Percentiles rank a stretch among this genome's conserved stretches.
phyloP scores from a whole-genome alignment of 2,113 vertebrate species.

The Albula goreensis region DNA sequence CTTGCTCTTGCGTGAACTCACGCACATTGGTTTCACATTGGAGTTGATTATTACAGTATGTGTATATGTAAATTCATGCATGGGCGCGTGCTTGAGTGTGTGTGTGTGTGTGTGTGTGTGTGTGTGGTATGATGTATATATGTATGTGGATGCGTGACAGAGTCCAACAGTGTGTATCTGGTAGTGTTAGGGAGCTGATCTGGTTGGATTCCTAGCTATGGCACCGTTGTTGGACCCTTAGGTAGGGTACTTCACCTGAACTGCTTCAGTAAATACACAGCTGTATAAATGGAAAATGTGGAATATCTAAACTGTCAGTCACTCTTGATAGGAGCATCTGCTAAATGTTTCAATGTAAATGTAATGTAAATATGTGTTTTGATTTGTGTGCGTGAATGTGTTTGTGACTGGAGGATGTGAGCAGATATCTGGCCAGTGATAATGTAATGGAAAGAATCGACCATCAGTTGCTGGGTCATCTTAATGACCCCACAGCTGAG shows the following conservation, averaged over 20 bases:
- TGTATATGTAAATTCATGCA: background rate
- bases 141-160: no score
- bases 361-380: conserved; percentile 1
- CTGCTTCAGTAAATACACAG: no score
- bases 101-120: conserved; percentile 24
- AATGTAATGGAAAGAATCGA: conserved; percentile 48
- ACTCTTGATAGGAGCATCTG: no score
- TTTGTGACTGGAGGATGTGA: conserved; percentile 39
- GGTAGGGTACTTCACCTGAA: no score
- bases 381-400: background rate
- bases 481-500: conserved; percentile 64
- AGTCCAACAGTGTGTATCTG: no score
- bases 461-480: conserved; percentile 56
- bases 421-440: conserved; percentile 56
- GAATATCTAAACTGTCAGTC: no score
- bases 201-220: no score
- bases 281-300: no score
- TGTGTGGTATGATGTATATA: background rate
- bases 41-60: conserved; percentile 37
- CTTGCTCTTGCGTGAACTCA: conserved; percentile 23
- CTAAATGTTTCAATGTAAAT: no score
- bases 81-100: conserved; percentile 32
- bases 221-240: no score
- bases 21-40: conserved; percentile 3
- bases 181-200: no score